These are phyloP conservation scores for Drosophila simulans DNA, from an alignment of 1,140 invertebrate genomes.

Conservation along the genomic window DNA sequence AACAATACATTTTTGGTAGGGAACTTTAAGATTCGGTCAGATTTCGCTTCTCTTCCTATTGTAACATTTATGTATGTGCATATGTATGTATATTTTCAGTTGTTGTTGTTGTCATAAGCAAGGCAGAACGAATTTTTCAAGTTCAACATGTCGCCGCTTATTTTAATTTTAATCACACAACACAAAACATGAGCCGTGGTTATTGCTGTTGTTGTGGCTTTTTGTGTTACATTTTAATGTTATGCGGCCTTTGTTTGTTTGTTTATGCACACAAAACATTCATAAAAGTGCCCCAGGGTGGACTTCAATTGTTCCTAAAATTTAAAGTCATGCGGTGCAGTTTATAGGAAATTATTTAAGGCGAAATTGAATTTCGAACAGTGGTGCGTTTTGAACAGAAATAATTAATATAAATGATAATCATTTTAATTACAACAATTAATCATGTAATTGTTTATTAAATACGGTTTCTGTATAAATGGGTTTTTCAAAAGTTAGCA, in stretches of 20 bases:
- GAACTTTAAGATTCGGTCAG: not conserved
- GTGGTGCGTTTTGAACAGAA: no score
- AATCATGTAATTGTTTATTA: no score
- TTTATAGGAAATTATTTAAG: not conserved
- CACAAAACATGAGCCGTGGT: conserved; percentile 44
- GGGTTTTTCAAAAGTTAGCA: no score
- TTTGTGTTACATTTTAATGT: conserved; percentile 45
- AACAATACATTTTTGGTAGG: not conserved
- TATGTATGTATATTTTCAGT: not conserved
- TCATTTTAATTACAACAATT: no score
- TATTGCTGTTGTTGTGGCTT: conserved; percentile 39
- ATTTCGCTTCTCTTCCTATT: no score
- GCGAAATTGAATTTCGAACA: not conserved
- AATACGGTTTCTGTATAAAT: no score
- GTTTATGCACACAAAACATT: conserved; percentile 29
- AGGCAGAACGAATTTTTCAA: conserved; percentile 52
- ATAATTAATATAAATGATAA: no score
- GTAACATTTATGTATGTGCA: not conserved
- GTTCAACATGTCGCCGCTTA: conserved; percentile 58
- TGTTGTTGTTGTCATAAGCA: conserved; percentile 33
- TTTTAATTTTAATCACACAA: conserved; percentile 63
- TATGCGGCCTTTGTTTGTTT: conserved; percentile 51
- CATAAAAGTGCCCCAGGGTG: not conserved
- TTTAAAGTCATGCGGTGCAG: conserved; percentile 4
- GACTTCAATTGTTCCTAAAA: conserved; percentile 2